phyloP scores from a whole-genome alignment of 2,797 vertebrate species.

The Pangasius macronema region DNA sequence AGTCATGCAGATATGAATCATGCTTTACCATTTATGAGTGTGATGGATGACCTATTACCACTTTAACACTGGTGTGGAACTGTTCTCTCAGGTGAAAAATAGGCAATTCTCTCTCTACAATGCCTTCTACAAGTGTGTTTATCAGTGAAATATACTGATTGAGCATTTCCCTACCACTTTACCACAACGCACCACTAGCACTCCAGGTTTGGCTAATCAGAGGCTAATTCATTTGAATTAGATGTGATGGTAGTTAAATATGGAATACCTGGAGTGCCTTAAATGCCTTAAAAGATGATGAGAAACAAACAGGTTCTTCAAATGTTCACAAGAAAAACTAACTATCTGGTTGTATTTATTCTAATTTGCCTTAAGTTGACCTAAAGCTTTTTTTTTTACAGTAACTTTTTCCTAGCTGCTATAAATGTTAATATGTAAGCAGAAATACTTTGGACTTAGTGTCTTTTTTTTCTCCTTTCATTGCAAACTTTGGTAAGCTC shows the following conservation, averaged over 20 bases:
- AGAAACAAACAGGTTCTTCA: conserved; percentile 40
- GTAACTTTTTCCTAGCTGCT: not conserved
- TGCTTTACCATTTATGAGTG: not conserved
- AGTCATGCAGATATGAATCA: not conserved
- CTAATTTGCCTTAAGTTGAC: not conserved
- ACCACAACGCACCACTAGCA: not conserved
- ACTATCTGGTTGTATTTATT: not conserved
- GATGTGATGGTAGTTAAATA: not conserved
- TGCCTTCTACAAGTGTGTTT: not conserved
- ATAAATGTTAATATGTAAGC: conserved; percentile 16
- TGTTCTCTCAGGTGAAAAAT: not conserved
- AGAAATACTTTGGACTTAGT: not conserved
- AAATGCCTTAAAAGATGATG: not conserved
- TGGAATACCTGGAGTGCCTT: not conserved
- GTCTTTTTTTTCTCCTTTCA: not conserved
- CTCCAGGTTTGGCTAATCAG: not conserved
- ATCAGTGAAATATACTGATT: not conserved
- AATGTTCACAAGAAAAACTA: not conserved
- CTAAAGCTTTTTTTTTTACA: no score
- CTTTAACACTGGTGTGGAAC: not conserved
- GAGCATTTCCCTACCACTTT: not conserved
- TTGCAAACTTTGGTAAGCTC: not conserved
- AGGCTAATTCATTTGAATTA: not conserved
- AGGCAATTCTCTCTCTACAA: not conserved
- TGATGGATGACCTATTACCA: not conserved